phyloP scores from a whole-genome alignment of 2,113 vertebrate species.

The Chrysemys picta region DNA sequence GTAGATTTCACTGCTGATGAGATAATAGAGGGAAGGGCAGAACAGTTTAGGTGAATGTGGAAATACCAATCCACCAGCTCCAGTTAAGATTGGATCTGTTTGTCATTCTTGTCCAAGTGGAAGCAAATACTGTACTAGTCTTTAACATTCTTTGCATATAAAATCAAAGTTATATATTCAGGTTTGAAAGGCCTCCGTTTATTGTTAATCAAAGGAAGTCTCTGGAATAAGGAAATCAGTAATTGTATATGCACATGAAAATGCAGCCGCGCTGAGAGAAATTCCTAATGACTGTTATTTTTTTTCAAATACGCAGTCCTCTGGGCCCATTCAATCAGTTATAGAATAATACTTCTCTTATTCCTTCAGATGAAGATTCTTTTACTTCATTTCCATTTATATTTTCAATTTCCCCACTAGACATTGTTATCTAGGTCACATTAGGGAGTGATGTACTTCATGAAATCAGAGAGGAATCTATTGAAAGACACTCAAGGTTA shows the following conservation, averaged over 20 bases:
- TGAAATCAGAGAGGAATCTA: slow-evolving; percentile 78
- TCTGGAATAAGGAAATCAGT: slow-evolving; percentile 75
- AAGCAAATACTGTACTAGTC: slow-evolving; percentile 55
- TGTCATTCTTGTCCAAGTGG: slow-evolving; percentile 71
- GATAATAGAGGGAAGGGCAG: slow-evolving; percentile 19
- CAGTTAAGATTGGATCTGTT: slow-evolving; percentile 65
- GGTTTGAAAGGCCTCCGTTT: slow-evolving; percentile 73
- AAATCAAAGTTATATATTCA: slow-evolving; percentile 73
- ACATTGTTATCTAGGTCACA: slow-evolving; percentile 87
- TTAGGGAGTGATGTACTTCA: slow-evolving; percentile 79
- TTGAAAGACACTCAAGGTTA: slow-evolving; percentile 75
- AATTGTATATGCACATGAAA: slow-evolving; percentile 76
- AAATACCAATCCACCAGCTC: slow-evolving; percentile 42
- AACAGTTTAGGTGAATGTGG: slow-evolving; percentile 24
- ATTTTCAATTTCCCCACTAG: slow-evolving; percentile 85
- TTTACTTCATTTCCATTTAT: slow-evolving; percentile 88
- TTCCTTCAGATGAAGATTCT: slow-evolving; percentile 78
- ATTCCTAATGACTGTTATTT: slow-evolving; percentile 75
- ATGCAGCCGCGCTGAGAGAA: slow-evolving; percentile 62
- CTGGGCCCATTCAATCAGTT: slow-evolving; percentile 79
- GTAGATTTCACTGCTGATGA: background rate
- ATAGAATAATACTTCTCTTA: slow-evolving; percentile 79
- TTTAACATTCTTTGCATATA: slow-evolving; percentile 63
- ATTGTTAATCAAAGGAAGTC: slow-evolving; percentile 80
- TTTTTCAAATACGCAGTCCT: slow-evolving; percentile 65